A percentile compares a stretch with the other conserved stretches of the same genome.
Evolutionary conservation across 2,888 invertebrate genomes (phyloP).

Genomic region (Pediacus dermestoides): DNA sequence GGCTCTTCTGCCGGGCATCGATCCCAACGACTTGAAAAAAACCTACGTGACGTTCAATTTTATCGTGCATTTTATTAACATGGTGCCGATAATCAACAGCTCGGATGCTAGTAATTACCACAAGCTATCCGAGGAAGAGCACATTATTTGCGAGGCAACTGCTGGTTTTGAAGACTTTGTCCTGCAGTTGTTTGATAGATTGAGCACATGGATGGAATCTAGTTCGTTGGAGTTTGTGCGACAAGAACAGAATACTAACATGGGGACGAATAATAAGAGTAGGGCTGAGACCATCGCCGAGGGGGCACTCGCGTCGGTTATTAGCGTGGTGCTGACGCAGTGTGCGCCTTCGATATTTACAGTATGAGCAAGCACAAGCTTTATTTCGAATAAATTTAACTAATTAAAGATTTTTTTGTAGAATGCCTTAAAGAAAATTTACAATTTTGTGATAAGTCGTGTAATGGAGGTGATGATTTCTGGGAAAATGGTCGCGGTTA

Average conservation of each 20-base stretch:
- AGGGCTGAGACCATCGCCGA: slow-evolving; percentile 71
- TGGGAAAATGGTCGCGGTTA: slow-evolving; percentile 72
- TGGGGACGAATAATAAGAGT: slow-evolving; percentile 57
- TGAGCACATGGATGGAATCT: slow-evolving; percentile 69
- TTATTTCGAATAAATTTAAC: background rate
- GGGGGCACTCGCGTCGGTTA: slow-evolving; percentile 64
- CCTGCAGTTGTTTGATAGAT: slow-evolving; percentile 75
- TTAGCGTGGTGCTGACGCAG: slow-evolving; percentile 67
- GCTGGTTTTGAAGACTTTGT: slow-evolving; percentile 88
- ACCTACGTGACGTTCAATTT: slow-evolving; percentile 74
- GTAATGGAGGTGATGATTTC: slow-evolving; percentile 83
- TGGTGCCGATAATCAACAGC: slow-evolving; percentile 83
- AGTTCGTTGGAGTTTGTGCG: slow-evolving; percentile 66
- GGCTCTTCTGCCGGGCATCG: slow-evolving; percentile 81
- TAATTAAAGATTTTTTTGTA: slow-evolving; percentile 30
- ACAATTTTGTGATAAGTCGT: slow-evolving; percentile 66
- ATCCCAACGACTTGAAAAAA: slow-evolving; percentile 81
- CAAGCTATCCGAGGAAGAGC: slow-evolving; percentile 72
- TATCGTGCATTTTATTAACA: slow-evolving; percentile 69
- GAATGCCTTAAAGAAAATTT: slow-evolving; percentile 71
- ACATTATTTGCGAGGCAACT: slow-evolving; percentile 71
- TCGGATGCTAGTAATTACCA: slow-evolving; percentile 69
- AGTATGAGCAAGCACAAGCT: slow-evolving; percentile 32
- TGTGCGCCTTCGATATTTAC: slow-evolving; percentile 63
- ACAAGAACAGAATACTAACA: slow-evolving; percentile 58